Conservation (phyloP, 2,797 vertebrate species). For the Philypnodon macrostomus region DNA sequence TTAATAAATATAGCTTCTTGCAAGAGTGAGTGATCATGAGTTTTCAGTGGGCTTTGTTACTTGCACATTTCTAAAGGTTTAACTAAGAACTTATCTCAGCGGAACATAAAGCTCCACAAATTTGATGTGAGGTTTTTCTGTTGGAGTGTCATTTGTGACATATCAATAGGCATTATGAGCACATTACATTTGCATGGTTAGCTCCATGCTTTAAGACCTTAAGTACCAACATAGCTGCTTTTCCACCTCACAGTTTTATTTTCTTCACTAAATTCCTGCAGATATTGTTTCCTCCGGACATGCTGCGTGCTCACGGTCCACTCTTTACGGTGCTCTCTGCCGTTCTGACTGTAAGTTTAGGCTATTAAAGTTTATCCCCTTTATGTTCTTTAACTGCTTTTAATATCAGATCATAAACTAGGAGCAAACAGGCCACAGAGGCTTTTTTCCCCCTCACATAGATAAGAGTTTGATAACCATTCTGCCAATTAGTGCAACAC, state of each 20-base stretch:
- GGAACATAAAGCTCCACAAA: no score
- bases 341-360: slow-evolving; percentile 68
- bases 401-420: slow-evolving; percentile 75
- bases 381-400: slow-evolving; percentile 75
- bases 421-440: slow-evolving; percentile 69
- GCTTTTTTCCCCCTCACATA: slow-evolving; percentile 32
- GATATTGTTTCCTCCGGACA: slow-evolving; percentile 4
- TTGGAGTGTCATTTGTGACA: no score
- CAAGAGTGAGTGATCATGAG: no score
- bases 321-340: slow-evolving; percentile 63
- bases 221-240: neutral
- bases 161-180: no score
- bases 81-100: no score
- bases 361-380: slow-evolving; percentile 76
- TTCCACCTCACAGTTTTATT: neutral
- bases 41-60: no score
- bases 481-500: slow-evolving; percentile 62
- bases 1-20: no score
- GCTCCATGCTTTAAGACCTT: neutral
- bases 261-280: neutral
- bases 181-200: no score
- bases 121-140: no score
- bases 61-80: no score
- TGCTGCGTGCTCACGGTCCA: slow-evolving; percentile 23
- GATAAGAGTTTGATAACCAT: slow-evolving; percentile 46